These are phyloP conservation scores for Acanthis flammea DNA, from an alignment of 2,797 vertebrate genomes.

Conservation along the genomic window DNA sequence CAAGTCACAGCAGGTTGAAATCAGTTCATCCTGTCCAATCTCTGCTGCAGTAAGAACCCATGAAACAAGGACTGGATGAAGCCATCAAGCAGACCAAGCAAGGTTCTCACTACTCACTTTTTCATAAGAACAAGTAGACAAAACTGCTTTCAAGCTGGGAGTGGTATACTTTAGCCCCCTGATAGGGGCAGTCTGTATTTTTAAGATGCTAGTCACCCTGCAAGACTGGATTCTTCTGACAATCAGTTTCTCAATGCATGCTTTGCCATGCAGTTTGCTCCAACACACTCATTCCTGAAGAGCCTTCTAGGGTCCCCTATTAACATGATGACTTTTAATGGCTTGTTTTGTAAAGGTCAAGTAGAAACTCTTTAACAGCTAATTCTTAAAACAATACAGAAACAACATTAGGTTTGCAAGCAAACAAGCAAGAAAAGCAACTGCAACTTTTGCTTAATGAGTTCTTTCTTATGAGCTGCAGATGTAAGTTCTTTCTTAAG, in stretches of 20 bases:
- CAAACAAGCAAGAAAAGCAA: background rate
- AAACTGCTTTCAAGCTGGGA: constrained; percentile 8
- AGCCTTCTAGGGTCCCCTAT: background rate
- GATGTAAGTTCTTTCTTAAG: background rate
- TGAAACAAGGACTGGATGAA: background rate
- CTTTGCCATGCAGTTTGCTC: background rate
- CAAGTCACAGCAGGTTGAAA: background rate
- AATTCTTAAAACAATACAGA: background rate
- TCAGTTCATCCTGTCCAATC: background rate
- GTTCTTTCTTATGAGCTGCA: background rate
- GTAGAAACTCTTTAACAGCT: background rate
- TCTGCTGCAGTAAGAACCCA: background rate
- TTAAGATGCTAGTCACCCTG: background rate
- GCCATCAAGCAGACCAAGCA: background rate
- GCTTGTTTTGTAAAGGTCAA: background rate
- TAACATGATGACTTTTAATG: background rate
- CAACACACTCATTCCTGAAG: background rate
- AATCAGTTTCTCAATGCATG: background rate
- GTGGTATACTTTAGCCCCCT: background rate
- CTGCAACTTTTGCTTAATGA: background rate
- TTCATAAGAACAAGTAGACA: background rate
- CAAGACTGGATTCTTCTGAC: background rate
- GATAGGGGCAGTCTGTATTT: background rate
- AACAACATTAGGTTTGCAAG: background rate
- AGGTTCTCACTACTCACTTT: background rate